phyloP scores from a whole-genome alignment of 2,113 vertebrate genomes.

The Petromus typicus region DNA sequence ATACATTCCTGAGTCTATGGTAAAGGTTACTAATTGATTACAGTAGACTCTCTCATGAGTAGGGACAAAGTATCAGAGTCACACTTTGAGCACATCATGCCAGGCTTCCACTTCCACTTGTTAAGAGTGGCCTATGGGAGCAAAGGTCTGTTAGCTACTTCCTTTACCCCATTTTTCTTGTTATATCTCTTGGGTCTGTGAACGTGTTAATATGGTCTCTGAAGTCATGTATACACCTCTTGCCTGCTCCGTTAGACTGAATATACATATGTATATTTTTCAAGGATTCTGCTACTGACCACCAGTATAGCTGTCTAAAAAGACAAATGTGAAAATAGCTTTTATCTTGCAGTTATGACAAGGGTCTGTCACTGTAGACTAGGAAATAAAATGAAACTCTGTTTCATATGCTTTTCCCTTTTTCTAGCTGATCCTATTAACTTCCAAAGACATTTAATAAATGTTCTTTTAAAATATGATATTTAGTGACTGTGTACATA shows the following conservation, averaged over 20 bases:
- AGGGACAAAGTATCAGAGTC: not conserved
- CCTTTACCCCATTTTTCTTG: not conserved
- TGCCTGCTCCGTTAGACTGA: not conserved
- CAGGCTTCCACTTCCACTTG: not conserved
- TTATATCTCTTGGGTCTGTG: not conserved
- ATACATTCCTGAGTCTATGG: not conserved
- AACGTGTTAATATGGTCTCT: not conserved
- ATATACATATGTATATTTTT: not conserved
- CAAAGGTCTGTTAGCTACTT: not conserved
- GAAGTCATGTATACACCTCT: not conserved
- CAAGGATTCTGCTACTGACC: not conserved
- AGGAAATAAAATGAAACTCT: slow-evolving; percentile 24
- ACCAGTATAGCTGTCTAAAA: not conserved
- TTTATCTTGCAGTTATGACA: not conserved
- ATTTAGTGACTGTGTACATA: slow-evolving; percentile 31
- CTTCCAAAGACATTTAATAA: slow-evolving; percentile 15
- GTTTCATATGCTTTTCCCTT: slow-evolving; percentile 20
- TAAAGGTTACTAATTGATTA: not conserved
- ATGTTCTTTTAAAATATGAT: slow-evolving; percentile 24
- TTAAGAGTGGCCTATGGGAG: not conserved
- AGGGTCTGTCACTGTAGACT: not conserved
- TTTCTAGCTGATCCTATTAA: slow-evolving; percentile 42
- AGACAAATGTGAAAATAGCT: not conserved
- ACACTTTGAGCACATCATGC: not conserved
- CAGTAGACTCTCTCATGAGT: not conserved